A percentile compares a stretch with the other conserved stretches of the same genome.
Conservation (phyloP, 2,888 invertebrate genomes). For the Junonia oenone region DNA sequence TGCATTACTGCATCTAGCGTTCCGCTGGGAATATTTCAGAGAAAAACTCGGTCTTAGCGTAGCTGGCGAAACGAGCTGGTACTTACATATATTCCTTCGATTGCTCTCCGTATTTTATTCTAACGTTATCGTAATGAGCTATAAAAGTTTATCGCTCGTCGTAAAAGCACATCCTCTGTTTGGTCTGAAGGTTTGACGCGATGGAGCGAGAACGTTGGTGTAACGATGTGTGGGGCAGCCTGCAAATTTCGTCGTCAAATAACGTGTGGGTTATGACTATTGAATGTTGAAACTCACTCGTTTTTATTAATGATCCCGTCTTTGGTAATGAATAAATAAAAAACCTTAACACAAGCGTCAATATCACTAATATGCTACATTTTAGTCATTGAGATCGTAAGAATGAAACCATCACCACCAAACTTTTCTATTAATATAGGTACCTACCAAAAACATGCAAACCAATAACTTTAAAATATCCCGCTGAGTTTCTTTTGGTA, state of each 20-base stretch:
- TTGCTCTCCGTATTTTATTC: conserved; percentile 57
- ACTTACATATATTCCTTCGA: conserved; percentile 44
- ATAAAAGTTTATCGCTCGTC: conserved; percentile 61
- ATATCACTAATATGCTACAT: too few species aligned
- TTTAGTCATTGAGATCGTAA: too few species aligned
- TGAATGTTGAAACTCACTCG: too few species aligned
- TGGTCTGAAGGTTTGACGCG: conserved; percentile 41
- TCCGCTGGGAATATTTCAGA: conserved; percentile 6
- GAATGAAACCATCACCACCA: too few species aligned
- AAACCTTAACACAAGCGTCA: too few species aligned
- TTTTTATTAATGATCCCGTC: too few species aligned
- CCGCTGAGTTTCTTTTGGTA: too few species aligned
- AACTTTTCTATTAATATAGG: too few species aligned
- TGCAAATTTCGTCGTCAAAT: not conserved
- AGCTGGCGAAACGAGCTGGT: conserved; percentile 6
- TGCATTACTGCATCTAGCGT: conserved; percentile 10
- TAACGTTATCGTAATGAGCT: conserved; percentile 64
- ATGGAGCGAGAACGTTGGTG: conserved; percentile 41
- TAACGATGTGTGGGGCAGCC: conserved; percentile 33
- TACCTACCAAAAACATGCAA: too few species aligned
- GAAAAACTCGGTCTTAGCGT: conserved; percentile 8
- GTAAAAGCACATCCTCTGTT: conserved; percentile 56
- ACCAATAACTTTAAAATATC: too few species aligned
- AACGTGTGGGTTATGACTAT: not conserved
- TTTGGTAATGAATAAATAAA: too few species aligned